Conservation (phyloP, 2,888 invertebrate species). For the Ephialtes manifestator region DNA sequence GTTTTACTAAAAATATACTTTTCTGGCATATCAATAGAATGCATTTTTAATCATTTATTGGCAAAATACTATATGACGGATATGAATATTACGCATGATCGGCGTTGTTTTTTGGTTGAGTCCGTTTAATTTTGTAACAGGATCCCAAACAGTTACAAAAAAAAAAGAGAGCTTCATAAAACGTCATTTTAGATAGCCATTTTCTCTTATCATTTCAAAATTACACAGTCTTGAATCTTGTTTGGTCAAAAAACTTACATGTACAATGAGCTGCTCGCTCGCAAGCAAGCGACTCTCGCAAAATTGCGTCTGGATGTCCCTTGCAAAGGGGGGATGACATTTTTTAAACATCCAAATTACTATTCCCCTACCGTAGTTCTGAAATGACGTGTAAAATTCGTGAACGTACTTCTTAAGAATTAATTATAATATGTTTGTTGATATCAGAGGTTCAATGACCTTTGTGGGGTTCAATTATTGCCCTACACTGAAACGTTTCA, state of each 20-base stretch:
- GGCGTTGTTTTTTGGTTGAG: too few species aligned
- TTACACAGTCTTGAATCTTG: too few species aligned
- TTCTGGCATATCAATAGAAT: too few species aligned
- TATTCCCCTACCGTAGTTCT: background rate
- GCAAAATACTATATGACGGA: too few species aligned
- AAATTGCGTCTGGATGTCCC: slow-evolving; percentile 53
- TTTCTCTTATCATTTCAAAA: too few species aligned
- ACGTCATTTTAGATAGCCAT: too few species aligned
- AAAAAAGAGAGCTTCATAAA: too few species aligned
- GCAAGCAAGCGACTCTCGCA: slow-evolving; percentile 63
- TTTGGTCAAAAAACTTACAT: too few species aligned
- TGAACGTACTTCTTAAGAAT: background rate
- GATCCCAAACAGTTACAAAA: too few species aligned
- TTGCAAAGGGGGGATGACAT: slow-evolving; percentile 4
- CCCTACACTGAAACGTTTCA: background rate
- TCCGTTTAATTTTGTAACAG: too few species aligned
- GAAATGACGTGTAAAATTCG: slow-evolving; percentile 5
- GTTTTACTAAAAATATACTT: background rate
- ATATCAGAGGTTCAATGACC: slow-evolving; percentile 5
- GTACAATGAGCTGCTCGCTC: slow-evolving; percentile 73
- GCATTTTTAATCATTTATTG: too few species aligned
- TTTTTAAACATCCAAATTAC: slow-evolving; percentile 8
- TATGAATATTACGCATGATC: too few species aligned
- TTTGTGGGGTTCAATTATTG: background rate
- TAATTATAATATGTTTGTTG: background rate